Evolutionary conservation across 2,797 vertebrate genomes (phyloP), one percentile per base, ranked within the genome.

Genomic region (Myiothlypis chrysogaster): DNA sequence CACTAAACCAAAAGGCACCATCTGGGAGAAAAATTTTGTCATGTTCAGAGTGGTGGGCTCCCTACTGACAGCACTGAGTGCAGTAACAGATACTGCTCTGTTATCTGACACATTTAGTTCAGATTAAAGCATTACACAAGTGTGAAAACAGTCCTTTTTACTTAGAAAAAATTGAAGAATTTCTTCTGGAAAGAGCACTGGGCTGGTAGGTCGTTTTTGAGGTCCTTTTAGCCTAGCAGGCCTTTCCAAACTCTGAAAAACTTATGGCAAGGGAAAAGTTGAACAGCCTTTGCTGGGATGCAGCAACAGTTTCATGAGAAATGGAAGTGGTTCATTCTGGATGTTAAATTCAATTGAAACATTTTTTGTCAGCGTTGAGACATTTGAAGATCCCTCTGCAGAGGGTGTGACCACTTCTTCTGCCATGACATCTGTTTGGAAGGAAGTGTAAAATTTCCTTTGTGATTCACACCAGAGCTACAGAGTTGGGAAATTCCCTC

Each of bases 351-450:
- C 90, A 90, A 68, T 91, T 87, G 84, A 96, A 94, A 88, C 8
- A 46, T 90, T 52, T 95, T 92, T 93, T 96, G 82, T 96, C 77
- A 96, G 60, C 75, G 66, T 63, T 87, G 75, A 95, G 86, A 90
- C 76, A 90, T 92, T 91, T 76, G 59, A 83, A 92, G 76, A 95
- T 72, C 44, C 90, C 96, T 96, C 96, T 97, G 97, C 73, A 79
- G 80, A 90, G 95, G 89, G 93, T 85, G 72, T 83, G 69, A 91
- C 93, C 23, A 27, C 69, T 96, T 79, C 79, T 93, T 70, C 70
- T 94, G 91, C 71, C 76, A 75, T 94, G 65, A 89, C 93, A 95
- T 97, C 96, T 98, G 97, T 93, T 97, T 95, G 89, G 87, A 95
- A 76, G 87, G 90, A 92, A 88, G 70, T 24, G 9, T 86, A 91